phyloP scores from a whole-genome alignment of 2,888 invertebrate genomes.

The Corbicula japonica region DNA sequence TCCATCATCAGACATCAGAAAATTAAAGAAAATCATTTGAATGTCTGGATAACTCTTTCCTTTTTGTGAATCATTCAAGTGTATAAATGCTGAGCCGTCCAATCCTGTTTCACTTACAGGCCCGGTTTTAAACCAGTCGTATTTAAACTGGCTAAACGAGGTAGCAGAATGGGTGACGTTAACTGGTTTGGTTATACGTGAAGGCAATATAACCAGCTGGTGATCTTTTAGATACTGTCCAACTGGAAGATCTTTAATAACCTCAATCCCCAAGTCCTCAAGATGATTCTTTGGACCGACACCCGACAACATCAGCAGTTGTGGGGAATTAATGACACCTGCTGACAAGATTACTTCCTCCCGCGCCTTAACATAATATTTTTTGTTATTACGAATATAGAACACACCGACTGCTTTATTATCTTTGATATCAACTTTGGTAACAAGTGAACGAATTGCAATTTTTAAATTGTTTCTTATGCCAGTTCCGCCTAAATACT shows the following conservation, averaged over 20 bases:
- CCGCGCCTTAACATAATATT: slow-evolving; percentile 6
- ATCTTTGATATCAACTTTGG: slow-evolving; percentile 22
- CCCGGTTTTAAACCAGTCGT: too few species aligned
- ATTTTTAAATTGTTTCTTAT: background rate
- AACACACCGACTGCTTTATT: slow-evolving; percentile 17
- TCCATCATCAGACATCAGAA: too few species aligned
- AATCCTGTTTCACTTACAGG: too few species aligned
- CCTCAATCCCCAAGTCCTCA: slow-evolving; percentile 77
- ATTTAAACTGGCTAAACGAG: too few species aligned
- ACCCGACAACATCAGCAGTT: slow-evolving; percentile 84
- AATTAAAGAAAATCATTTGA: background rate
- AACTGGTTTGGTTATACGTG: too few species aligned
- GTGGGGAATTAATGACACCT: slow-evolving; percentile 84
- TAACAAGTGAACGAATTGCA: slow-evolving; percentile 48
- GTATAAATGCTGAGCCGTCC: too few species aligned
- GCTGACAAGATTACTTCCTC: slow-evolving; percentile 83
- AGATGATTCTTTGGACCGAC: slow-evolving; percentile 84
- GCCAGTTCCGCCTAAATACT: too few species aligned
- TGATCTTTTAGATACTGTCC: slow-evolving; percentile 82
- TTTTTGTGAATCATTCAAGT: too few species aligned
- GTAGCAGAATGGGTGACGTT: too few species aligned
- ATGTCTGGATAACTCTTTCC: background rate
- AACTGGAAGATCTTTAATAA: slow-evolving; percentile 80
- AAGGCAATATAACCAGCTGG: too few species aligned
- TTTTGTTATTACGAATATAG: slow-evolving; percentile 15